A percentile compares a stretch with the other conserved stretches of the same genome.
These are phyloP conservation scores for Philypnodon macrostomus DNA, from an alignment of 2,797 vertebrate species.

Conservation along the genomic window DNA sequence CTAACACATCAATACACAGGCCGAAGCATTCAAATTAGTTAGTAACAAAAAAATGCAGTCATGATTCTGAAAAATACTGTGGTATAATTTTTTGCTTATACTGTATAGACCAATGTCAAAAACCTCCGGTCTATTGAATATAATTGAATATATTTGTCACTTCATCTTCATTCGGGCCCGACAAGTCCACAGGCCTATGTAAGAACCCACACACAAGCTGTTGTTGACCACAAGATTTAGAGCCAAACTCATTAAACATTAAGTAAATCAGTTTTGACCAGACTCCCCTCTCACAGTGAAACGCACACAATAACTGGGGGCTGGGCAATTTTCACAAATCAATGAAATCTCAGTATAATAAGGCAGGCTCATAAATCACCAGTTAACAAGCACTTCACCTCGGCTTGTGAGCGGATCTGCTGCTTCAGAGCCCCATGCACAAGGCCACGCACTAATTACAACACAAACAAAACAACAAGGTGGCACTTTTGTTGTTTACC, in stretches of 20 bases:
- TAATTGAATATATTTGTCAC: conserved; percentile 6
- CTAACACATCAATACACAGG: no score
- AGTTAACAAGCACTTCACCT: conserved; percentile 61
- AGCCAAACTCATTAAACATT: conserved; percentile 51
- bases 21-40: no score
- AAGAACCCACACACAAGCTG: no score
- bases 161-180: conserved; percentile 9
- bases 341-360: conserved; percentile 62
- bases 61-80: no score
- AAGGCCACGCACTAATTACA: conserved; percentile 28
- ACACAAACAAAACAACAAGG: conserved; percentile 12
- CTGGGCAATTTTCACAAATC: conserved; percentile 62
- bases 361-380: conserved; percentile 57
- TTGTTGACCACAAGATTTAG: conserved; percentile 31
- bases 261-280: conserved; percentile 55
- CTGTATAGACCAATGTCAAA: no score
- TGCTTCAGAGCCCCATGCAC: conserved; percentile 37
- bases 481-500: conserved; percentile 6
- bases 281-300: conserved; percentile 44
- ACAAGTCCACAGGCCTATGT: conserved; percentile 3
- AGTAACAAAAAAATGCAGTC: no score
- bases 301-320: conserved; percentile 47
- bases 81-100: no score
- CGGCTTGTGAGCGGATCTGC: conserved; percentile 28
- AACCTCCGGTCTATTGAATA: no score